phyloP scores from a whole-genome alignment of 2,797 vertebrate genomes.

The Bucorvus abyssinicus region DNA sequence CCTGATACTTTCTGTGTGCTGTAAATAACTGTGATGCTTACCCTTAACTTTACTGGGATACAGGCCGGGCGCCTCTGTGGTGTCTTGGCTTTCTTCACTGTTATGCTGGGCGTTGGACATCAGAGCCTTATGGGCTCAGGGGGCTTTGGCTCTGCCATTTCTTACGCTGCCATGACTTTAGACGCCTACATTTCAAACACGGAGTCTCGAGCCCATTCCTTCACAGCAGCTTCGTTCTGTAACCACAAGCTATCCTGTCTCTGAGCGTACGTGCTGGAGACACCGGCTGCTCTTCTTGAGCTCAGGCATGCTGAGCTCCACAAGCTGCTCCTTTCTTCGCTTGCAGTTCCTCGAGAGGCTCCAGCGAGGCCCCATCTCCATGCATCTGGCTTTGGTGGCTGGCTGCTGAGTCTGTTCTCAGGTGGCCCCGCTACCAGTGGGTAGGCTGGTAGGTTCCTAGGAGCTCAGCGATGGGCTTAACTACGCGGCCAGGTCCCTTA shows the following conservation, averaged over 20 bases:
- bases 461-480: not conserved
- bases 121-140: not conserved
- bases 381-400: not conserved
- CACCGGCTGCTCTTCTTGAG: not conserved
- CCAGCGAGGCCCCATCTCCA: accelerated
- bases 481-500: not conserved
- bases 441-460: not conserved
- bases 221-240: not conserved
- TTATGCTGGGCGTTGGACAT: not conserved
- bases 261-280: not conserved
- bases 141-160: not conserved
- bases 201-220: not conserved
- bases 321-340: not conserved
- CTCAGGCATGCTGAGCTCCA: not conserved
- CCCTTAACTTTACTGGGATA: not conserved
- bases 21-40: not conserved
- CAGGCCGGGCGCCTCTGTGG: not conserved
- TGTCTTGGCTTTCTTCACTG: not conserved
- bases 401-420: not conserved
- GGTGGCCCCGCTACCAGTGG: accelerated
- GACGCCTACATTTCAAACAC: not conserved
- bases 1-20: not conserved
- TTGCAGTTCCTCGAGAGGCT: not conserved
- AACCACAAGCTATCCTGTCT: not conserved
- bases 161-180: not conserved